Conservation (phyloP, 37 sponge, comb jelly and placozoan genomes). For the Crambe crambe region DNA sequence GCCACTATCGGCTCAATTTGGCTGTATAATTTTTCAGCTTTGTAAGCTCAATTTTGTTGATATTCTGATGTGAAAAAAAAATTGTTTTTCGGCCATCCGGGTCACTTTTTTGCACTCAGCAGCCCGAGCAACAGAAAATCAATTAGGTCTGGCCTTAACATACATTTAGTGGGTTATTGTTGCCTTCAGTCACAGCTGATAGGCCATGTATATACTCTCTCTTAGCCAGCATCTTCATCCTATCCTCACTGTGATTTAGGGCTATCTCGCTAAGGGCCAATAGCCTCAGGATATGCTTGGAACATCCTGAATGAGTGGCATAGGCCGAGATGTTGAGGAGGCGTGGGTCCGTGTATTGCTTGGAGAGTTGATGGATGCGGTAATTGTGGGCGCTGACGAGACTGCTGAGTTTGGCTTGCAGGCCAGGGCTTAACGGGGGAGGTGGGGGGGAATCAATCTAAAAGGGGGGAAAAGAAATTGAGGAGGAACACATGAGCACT, state of each 20-base stretch:
- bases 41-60: too few relatives aligned
- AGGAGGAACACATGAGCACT: not conserved
- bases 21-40: too few relatives aligned
- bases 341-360: not conserved
- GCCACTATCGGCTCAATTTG: too few relatives aligned
- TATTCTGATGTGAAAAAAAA: too few relatives aligned
- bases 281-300: constrained; percentile 1
- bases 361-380: not conserved
- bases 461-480: too few relatives aligned
- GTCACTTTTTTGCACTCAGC: too few relatives aligned
- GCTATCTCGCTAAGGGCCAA: constrained; percentile 15
- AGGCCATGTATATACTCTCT: not conserved
- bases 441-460: constrained; percentile 36
- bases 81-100: too few relatives aligned
- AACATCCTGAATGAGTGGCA: not conserved
- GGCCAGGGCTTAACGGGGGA: constrained; percentile 14
- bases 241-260: not conserved
- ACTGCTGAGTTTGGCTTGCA: constrained; percentile 1
- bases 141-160: too few relatives aligned
- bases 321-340: constrained; percentile 11
- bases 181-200: not conserved
- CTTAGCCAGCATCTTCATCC: constrained; percentile 12
- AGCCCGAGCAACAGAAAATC: too few relatives aligned
- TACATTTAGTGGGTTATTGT: not conserved
- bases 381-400: not conserved